Base-by-base conservation (phyloP, 2,888 invertebrate species). In the Stramonita haemastoma region DNA sequence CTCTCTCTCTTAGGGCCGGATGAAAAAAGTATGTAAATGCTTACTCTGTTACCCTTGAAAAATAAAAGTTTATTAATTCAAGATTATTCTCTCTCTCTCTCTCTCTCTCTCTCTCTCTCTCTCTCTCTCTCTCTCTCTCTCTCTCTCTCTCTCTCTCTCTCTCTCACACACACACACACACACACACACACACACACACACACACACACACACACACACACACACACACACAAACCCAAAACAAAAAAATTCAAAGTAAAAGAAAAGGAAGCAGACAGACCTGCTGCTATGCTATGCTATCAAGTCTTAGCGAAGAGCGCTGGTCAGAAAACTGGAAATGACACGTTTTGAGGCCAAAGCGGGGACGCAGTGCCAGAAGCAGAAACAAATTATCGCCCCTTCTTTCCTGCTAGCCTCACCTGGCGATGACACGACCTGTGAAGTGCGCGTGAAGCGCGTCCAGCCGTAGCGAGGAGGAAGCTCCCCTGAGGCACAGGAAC, bases 351-450 rank as follows among this genome's bases (percentile, higher is more conserved):
- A 8, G 46, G 29, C 11, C 77, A 77, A 1, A n/a, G 77, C 8
- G 46, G 46, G 46, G 46, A 8, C 73, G n/a, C n/a, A 83, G 8
- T 46, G 19, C 34, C 83, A 46, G 46, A 13, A 34, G 46, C 83
- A 81, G 83, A 83, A 83, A 83, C 83, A 83, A 83, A 83, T 83
- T 56, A 56, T 56, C 83, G 46, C 83, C 26, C n/a, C 77, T 77
- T 77, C 77, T 77, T 29, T 77, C 77, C 77, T 29, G 13, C 29
- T 29, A 26, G 13, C 29, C 29, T 77, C 77, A 0, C 77, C 13
- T n/a, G 13, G n/a, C 29, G n/a, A n/a, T 77, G 77, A 77, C 77
- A 77, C 77, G 29, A 77, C 5, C 29, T 77, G 29, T 77, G 77
- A 77, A 77, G 26, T 77, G 26, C 29, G 77, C 77, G 77, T 29